Evolutionary conservation across 2,797 vertebrate species (phyloP), one percentile per base, ranked within the genome.

Genomic region (Hylomyscus alleni): DNA sequence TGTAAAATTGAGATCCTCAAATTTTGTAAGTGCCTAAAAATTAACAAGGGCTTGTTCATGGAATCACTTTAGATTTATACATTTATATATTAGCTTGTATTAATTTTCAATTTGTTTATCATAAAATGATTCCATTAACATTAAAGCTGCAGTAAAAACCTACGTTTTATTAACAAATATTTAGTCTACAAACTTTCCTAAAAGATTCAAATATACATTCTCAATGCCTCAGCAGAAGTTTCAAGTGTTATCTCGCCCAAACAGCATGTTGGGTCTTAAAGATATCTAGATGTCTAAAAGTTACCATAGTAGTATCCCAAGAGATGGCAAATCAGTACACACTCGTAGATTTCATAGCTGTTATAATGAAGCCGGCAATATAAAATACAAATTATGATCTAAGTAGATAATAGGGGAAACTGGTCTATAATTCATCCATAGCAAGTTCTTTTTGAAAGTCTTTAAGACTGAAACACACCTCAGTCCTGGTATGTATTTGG

Each of bases 401-500:
- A 96, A 96, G 97, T 52, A 97, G 86, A 89, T 96, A 87, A 80
- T 94, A 96, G 94, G 87, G 96, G 90, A 72, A 98, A 97, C 95
- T 96, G 98, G 92, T 98, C 97, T 95, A 29, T 0, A 31, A 83
- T 97, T 98, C 67, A 85, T 91, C 52, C 95, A 91, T 93, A 97
- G 97, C 44, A 98, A 98, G 65, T 97, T 98, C 86, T 92, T 97
- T 97, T 90, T 97, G 93, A 98, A 97, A 97, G 92, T 96, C 72
- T 84, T 91, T 90, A 93, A 92, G 93, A 98, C 95, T 97, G 94
- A 97, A 98, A 96, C 94, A 97, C 96, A 91, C 58, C 97, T 98
- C 98, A 96, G 97, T 97, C 98, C 91, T 98, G 98, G 98, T 99
- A 98, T 98, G 98, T 98, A 98, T 98, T 98, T 99, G 97, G 98